These are phyloP conservation scores for Zosterops japonicus DNA, from an alignment of 2,113 vertebrate species.

Conservation along the genomic window DNA sequence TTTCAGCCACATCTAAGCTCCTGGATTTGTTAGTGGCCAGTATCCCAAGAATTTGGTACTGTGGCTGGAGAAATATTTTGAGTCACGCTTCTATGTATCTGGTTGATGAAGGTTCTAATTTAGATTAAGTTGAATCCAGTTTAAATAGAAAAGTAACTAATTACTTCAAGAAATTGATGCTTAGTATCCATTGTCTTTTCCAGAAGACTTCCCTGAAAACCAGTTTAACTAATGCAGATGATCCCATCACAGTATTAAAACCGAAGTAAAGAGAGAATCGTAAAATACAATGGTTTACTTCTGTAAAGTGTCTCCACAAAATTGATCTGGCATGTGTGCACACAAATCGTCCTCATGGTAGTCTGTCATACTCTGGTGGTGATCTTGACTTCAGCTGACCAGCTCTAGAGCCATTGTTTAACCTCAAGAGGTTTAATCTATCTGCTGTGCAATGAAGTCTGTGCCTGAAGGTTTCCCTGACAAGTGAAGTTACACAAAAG, in stretches of 20 bases:
- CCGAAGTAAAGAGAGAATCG: background rate
- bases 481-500: background rate
- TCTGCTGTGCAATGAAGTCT: background rate
- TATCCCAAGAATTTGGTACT: background rate
- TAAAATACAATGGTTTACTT: background rate
- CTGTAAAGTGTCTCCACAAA: background rate
- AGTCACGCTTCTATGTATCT: background rate
- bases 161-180: background rate
- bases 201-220: background rate
- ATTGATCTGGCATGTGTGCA: background rate
- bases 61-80: background rate
- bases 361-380: background rate
- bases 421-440: background rate
- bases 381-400: background rate
- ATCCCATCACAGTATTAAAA: background rate
- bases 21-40: background rate
- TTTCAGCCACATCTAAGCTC: background rate
- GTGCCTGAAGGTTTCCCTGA: background rate
- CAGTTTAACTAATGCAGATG: background rate
- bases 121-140: background rate
- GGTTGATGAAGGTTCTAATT: background rate
- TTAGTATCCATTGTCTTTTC: background rate
- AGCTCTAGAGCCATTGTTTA: background rate
- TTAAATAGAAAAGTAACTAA: background rate
- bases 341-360: background rate